These are phyloP conservation scores for Sarcophilus harrisii DNA, from an alignment of 2,797 vertebrate genomes.

Conservation along the genomic window DNA sequence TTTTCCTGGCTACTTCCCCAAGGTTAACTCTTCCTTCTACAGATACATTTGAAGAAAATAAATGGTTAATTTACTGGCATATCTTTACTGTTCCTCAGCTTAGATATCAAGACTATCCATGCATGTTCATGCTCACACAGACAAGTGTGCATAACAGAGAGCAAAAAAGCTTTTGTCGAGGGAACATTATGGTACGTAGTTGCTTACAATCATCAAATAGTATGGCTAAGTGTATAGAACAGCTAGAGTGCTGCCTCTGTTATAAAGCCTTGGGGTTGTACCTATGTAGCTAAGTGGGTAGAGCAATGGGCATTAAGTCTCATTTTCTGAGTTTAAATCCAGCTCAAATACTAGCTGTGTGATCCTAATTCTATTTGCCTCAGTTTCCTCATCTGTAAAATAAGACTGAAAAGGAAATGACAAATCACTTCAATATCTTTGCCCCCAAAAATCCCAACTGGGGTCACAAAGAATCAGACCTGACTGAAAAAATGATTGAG, in stretches of 20 bases:
- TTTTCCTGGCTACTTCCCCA: slow-evolving; percentile 66
- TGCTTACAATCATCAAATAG: background rate
- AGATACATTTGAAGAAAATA: slow-evolving; percentile 30
- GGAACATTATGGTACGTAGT: background rate
- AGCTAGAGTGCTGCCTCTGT: background rate
- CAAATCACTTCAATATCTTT: background rate
- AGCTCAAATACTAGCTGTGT: background rate
- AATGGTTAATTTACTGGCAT: slow-evolving; percentile 37
- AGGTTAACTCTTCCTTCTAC: slow-evolving; percentile 65
- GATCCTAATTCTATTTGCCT: background rate
- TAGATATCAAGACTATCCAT: background rate
- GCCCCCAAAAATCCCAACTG: background rate
- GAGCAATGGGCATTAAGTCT: background rate
- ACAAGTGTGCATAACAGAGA: background rate
- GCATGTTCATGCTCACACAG: background rate
- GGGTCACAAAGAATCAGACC: background rate
- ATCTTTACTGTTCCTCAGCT: slow-evolving; percentile 44
- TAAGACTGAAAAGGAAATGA: background rate
- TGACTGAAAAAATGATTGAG: background rate
- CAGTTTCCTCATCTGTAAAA: background rate
- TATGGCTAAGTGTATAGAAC: background rate
- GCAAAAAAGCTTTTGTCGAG: background rate
- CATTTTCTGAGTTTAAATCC: background rate
- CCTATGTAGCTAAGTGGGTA: background rate
- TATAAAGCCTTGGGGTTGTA: background rate